Evolutionary conservation across 2,888 invertebrate species (phyloP).

Genomic region (Agriopis marginaria): DNA sequence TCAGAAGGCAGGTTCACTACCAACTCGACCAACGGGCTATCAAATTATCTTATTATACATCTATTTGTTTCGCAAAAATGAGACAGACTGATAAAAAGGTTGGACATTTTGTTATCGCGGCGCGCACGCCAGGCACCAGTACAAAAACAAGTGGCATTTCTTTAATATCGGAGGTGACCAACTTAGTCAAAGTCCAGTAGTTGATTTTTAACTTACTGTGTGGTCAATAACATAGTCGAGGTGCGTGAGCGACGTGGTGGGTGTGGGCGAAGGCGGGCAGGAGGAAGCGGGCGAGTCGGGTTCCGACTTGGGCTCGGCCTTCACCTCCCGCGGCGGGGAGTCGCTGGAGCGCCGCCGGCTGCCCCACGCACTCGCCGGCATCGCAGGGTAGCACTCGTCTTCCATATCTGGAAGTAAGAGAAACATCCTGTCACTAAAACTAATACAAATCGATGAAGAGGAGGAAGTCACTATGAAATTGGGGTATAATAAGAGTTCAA

Average conservation of each 20-base stretch:
- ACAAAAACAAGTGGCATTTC: too few relatives aligned
- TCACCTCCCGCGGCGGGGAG: constrained; percentile 84
- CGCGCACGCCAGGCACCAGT: too few relatives aligned
- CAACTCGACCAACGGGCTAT: too few relatives aligned
- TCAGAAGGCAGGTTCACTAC: too few relatives aligned
- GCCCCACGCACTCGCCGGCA: constrained; percentile 88
- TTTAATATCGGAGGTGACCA: neutral
- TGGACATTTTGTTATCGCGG: too few relatives aligned
- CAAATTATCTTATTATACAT: too few relatives aligned
- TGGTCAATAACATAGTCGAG: constrained; percentile 88
- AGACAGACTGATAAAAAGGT: too few relatives aligned
- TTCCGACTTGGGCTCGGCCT: constrained; percentile 92
- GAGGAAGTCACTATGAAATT: too few relatives aligned
- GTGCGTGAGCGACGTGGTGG: constrained; percentile 83
- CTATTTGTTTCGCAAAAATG: too few relatives aligned
- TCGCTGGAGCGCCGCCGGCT: constrained; percentile 73
- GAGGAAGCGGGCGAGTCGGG: constrained; percentile 91
- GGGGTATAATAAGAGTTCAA: too few relatives aligned
- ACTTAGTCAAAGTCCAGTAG: neutral
- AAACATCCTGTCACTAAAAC: neutral
- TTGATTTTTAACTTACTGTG: constrained; percentile 76
- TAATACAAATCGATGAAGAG: too few relatives aligned
- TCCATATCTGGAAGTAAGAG: constrained; percentile 90
- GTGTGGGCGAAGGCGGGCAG: constrained; percentile 90
- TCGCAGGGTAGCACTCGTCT: constrained; percentile 94